phyloP scores from a whole-genome alignment of 2,888 invertebrate genomes.

The Leptopterna dolabrata region DNA sequence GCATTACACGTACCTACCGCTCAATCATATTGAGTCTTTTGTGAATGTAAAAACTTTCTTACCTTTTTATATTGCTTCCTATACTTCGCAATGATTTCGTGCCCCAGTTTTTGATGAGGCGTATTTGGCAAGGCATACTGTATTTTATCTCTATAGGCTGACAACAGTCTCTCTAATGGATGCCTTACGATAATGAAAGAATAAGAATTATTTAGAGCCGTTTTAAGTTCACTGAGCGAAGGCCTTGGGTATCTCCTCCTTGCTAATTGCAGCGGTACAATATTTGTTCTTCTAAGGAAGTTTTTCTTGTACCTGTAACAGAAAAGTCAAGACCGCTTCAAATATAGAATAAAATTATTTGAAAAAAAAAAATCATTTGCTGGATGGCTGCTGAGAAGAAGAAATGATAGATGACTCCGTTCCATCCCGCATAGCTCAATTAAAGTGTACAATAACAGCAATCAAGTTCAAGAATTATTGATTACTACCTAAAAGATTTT shows the following conservation, averaged over 20 bases:
- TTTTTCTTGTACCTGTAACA: constrained; percentile 76
- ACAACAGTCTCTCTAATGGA: constrained; percentile 82
- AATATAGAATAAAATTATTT: too few relatives aligned
- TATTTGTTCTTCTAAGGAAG: constrained; percentile 81
- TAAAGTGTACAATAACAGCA: too few relatives aligned
- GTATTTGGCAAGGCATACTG: constrained; percentile 85
- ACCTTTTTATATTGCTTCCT: constrained; percentile 66
- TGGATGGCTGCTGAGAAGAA: too few relatives aligned
- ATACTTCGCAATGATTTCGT: constrained; percentile 80
- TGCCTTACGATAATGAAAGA: constrained; percentile 86
- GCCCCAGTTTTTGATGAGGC: constrained; percentile 83
- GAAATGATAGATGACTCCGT: too few relatives aligned
- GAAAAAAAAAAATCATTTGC: neutral
- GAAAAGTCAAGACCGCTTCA: neutral
- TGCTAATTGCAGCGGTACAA: constrained; percentile 82
- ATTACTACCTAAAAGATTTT: too few relatives aligned
- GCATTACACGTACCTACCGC: too few relatives aligned
- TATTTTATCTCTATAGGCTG: constrained; percentile 87
- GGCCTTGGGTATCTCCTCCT: constrained; percentile 84
- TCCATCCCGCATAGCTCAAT: too few relatives aligned
- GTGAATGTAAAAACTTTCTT: neutral
- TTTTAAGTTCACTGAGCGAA: constrained; percentile 76
- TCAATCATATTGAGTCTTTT: too few relatives aligned
- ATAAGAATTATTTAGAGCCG: constrained; percentile 80
- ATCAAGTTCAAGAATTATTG: too few relatives aligned